Conservation (phyloP, 2,113 vertebrate genomes). For the Apeltes quadracus region DNA sequence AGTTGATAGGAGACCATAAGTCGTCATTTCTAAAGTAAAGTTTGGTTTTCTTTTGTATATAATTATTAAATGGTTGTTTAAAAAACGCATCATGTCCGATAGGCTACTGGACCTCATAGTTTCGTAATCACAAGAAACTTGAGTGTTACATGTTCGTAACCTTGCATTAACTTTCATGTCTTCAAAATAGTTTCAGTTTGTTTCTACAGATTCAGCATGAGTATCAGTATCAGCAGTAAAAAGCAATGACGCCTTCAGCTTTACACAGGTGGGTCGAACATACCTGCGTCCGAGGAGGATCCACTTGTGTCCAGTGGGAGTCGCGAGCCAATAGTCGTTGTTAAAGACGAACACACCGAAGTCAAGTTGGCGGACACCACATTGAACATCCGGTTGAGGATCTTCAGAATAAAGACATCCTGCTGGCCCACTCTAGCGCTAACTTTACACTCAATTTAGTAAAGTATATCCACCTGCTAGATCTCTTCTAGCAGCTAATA, state of each 20-base stretch:
- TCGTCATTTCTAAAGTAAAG: not conserved
- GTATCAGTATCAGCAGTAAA: not conserved
- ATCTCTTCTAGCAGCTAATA: not conserved
- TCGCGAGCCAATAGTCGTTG: constrained; percentile 2
- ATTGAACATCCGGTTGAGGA: not conserved
- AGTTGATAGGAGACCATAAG: not conserved
- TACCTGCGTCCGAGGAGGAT: constrained; percentile 56
- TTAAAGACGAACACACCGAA: constrained; percentile 18
- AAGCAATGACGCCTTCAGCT: not conserved
- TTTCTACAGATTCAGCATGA: not conserved
- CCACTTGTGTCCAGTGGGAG: constrained; percentile 31
- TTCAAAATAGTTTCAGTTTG: not conserved
- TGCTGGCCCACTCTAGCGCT: not conserved
- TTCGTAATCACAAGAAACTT: not conserved
- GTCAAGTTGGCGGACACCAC: constrained; percentile 25
- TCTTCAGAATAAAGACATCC: constrained; percentile 46
- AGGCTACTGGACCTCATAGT: not conserved
- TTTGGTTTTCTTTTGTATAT: not conserved
- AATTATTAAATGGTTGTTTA: not conserved
- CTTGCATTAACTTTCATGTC: not conserved
- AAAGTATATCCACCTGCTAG: no score
- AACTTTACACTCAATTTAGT: constrained; percentile 8
- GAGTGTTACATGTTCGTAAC: not conserved
- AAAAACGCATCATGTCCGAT: no score
- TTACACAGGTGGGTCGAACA: constrained; percentile 12